Evolutionary conservation across 1,140 invertebrate species (phyloP), one percentile per base, ranked within the genome.

Genomic region (Saccostrea echinata): DNA sequence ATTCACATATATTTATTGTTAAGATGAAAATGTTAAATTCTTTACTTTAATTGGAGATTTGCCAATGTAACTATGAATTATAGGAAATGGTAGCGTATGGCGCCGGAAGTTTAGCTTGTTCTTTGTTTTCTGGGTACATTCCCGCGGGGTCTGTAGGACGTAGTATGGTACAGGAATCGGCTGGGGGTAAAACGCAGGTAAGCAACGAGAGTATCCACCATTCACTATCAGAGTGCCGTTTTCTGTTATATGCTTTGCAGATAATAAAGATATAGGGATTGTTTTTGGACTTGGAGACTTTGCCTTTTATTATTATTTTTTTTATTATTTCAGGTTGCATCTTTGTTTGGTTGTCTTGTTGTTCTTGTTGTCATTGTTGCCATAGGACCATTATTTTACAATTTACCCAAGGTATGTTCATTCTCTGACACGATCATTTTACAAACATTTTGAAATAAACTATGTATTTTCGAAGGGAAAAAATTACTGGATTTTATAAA

Each of bases 71-170:
- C 18, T 51, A 33, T 76, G 11, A 0, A 33, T 76, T 18, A 12
- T 84, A 93, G 89, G 92, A 93, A 81, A 91, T 93, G 91, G 88
- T 93, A 64, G 91, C 91, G 3, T 92, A 88, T 89, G 92, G 91
- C 2, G 87, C 89, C 16, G 90, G 87, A 4, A 91, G 90, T 82
- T 86, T 93, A 12, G 64, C 91, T 13, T 88, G 88, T 80, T 89
- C 90, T 0, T 11, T 93, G 30, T 93, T 93, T 88, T 92, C 91
- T 83, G 91, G 92, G 9, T 93, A 90, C 52, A 91, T 92, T 68
- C 84, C 91, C 27, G 92, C 89, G 53, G 91, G 90, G 6, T 92
- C 92, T n/a, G 90, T 93, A 64, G 91, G 92, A 30, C 86, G 92
- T 21, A 91, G 88, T 43, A 71, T 92, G 84, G 92, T 93, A 9